Base-by-base conservation (phyloP, 1,140 invertebrate genomes). In the Muscidifurax raptorellus region DNA sequence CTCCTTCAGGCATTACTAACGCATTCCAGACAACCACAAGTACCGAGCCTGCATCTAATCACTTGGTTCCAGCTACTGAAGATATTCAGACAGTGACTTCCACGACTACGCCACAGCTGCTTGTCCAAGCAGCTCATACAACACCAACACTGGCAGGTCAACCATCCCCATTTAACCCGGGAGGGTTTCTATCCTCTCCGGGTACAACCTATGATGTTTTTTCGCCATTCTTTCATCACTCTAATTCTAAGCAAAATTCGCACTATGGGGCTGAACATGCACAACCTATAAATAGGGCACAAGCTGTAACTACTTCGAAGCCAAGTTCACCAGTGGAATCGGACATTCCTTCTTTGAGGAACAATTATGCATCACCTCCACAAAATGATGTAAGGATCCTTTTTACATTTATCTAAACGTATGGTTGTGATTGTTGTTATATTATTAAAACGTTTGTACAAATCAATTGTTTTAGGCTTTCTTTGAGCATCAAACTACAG, bases 151-250 rank as follows among this genome's bases (percentile, higher is more conserved):
- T 95, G 91, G 94, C 94, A 71, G 94, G 94, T 76, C 95, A 95
- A 90, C 92, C 95, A 28, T 94, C 95, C 36, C 94, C 95, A 5
- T 95, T 96, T 87, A 95, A 96, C 87, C 95, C 95, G 64, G 95
- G 95, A 76, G 94, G 95, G 83, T 96, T 96, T 90, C 89, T 96
- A 13, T 95, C 95, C 74, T 40, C 84, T 27, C 95, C 95, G 64
- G 93, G 94, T 32, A 95, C 96, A 82, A 94, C 94, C 69, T 96
- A 96, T 90, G 96, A 96, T 85, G 95, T 96, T 10, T 96, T 96
- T 86, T 94, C 95, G 75, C 95, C 96, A 66, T 90, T 96, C 64
- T 96, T 96, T 90, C 96, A 96, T 90, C 95, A 95, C 92, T 92
- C 95, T 32, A 95, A 95, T 85, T 93, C 94, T 80, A 96, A 96